Base-by-base conservation (phyloP, 2,797 vertebrate genomes). In the Lagocephalus sceleratus region DNA sequence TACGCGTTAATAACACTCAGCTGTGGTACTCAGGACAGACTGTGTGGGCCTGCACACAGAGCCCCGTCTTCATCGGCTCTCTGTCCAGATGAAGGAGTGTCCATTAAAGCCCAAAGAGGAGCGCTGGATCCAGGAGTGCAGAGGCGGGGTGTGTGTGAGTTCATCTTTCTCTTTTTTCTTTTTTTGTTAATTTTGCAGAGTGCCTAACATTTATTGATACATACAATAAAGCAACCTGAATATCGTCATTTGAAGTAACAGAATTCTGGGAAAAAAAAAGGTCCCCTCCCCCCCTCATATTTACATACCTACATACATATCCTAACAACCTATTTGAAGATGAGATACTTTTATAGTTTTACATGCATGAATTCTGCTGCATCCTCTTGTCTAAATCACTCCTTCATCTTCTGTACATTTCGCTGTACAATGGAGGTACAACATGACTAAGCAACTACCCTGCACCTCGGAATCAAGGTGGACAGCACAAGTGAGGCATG, bases 221-320 rank as follows among this genome's bases (percentile, higher is more conserved):
- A 85, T 86, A 88, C 79, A 76, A 84, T 84, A 80, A 68, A 87
- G 84, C 85, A 80, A 86, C 87, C 88, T 88, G 81, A 89, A 88
- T 87, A 86, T 80, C 72, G 66, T 78, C 71, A 59, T 81, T 80
- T 86, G 71, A 81, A 82, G 77, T 85, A 86, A 85, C 77, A 81
- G 79, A 60, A 73, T 86, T 83, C 68, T 79, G 32, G 23, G 78
- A 64, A 83, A 87, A 88, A 78, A 51, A 21, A 32, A 0, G 25
- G 43, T 15, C 41, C 17, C 19, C 42, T 73, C 76, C 70, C 5
- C 77, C 66, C 68, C 6, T 78, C 65, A 23, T 87, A 88, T 89
- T 84, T 88, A 88, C 86, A 88, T 87, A 88, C 81, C 84, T 89
- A 90, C 86, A 88, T 84, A 89, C 77, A 86, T 80, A 76, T 80